These are phyloP conservation scores for Subacronicta megacephala DNA, from an alignment of 2,888 invertebrate species.

Conservation along the genomic window DNA sequence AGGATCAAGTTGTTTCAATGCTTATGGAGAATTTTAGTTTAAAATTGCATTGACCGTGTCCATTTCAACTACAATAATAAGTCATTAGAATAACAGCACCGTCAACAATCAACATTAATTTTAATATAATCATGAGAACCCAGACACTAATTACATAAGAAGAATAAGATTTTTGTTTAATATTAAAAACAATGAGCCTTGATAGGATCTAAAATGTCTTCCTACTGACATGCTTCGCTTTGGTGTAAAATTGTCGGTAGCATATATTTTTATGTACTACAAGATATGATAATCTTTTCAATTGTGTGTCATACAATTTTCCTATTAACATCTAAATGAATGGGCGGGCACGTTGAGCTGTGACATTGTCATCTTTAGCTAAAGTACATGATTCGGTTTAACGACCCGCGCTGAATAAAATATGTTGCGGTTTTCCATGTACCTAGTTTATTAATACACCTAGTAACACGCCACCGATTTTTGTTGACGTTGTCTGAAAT, in stretches of 20 bases:
- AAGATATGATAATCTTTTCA: slow-evolving; percentile 38
- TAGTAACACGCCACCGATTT: not conserved
- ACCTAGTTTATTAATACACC: too few relatives aligned
- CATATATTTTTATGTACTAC: slow-evolving; percentile 22
- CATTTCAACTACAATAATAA: too few relatives aligned
- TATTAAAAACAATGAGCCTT: slow-evolving; percentile 7
- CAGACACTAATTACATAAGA: not conserved
- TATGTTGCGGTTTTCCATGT: slow-evolving; percentile 15
- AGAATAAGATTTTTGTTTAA: not conserved
- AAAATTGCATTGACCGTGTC: not conserved
- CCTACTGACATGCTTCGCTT: slow-evolving; percentile 10
- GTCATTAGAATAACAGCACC: not conserved
- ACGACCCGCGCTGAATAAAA: slow-evolving; percentile 10
- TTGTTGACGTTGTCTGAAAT: not conserved
- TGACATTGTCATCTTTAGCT: slow-evolving; percentile 7
- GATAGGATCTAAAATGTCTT: slow-evolving; percentile 2
- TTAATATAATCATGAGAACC: not conserved
- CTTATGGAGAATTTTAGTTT: too few relatives aligned
- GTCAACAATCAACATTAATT: slow-evolving; percentile 1
- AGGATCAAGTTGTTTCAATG: slow-evolving; percentile 10
- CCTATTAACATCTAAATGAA: slow-evolving; percentile 24
- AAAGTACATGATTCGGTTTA: slow-evolving; percentile 16
- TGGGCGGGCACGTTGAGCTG: slow-evolving; percentile 11
- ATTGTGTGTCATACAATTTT: slow-evolving; percentile 37
- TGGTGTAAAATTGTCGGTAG: slow-evolving; percentile 25